These are phyloP conservation scores for Psittacus erithacus DNA, from an alignment of 2,113 vertebrate genomes.

Conservation along the genomic window DNA sequence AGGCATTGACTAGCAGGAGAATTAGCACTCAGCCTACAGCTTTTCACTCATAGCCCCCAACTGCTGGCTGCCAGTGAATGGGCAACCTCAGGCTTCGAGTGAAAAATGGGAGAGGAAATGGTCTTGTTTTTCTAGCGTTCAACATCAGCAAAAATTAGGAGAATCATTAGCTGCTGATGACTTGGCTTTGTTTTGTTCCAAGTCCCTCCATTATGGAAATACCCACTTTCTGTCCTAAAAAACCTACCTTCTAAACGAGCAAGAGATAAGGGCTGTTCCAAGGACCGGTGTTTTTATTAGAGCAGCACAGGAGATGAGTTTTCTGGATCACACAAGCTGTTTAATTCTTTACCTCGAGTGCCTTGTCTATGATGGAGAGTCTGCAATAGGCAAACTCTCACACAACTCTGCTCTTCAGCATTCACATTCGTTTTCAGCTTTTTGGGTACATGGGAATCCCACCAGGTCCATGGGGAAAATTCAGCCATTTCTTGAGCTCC, in stretches of 20 bases:
- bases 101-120: neutral
- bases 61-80: neutral
- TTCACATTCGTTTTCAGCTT: neutral
- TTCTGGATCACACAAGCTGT: neutral
- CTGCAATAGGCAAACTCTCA: neutral
- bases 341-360: neutral
- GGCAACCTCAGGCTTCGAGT: neutral
- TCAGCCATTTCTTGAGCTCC: neutral
- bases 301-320: fast-evolving
- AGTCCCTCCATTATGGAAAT: neutral
- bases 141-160: neutral
- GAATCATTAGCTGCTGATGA: neutral
- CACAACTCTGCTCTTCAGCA: fast-evolving
- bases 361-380: neutral
- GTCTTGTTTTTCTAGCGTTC: neutral
- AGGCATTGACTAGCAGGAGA: neutral
- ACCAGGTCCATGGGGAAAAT: fast-evolving
- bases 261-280: neutral
- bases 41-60: neutral
- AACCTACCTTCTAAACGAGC: neutral
- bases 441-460: neutral
- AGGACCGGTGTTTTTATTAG: neutral
- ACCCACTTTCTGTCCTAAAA: neutral
- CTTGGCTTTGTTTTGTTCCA: neutral
- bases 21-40: neutral